phyloP scores from a whole-genome alignment of 2,797 vertebrate species.

The Cichlasoma orientale region DNA sequence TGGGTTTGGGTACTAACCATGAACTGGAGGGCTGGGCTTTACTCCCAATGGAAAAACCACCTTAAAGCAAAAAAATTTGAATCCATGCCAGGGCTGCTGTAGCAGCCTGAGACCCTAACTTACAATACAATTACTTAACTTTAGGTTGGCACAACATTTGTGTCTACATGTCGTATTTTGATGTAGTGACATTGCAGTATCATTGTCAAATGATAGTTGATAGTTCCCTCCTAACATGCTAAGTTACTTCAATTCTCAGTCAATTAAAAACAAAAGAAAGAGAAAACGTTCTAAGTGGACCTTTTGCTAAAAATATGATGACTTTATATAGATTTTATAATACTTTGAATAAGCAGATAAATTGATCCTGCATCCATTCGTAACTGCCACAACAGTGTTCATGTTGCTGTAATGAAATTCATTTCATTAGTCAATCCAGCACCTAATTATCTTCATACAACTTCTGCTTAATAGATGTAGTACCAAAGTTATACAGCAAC shows the following conservation, averaged over 20 bases:
- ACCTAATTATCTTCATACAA: not conserved
- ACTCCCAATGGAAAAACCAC: too few relatives aligned
- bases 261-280: too few relatives aligned
- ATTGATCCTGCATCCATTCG: not conserved
- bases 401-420: not conserved
- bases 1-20: too few relatives aligned
- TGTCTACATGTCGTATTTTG: not conserved
- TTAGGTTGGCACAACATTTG: not conserved
- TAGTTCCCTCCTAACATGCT: not conserved
- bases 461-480: not conserved
- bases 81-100: not conserved
- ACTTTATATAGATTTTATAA: not conserved
- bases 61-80: not conserved
- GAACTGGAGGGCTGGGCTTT: too few relatives aligned
- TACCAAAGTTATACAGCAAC: constrained; percentile 1
- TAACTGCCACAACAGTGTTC: not conserved
- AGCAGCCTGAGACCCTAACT: not conserved
- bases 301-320: not conserved
- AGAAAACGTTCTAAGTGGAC: too few relatives aligned
- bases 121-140: not conserved
- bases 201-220: not conserved
- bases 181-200: not conserved
- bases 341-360: not conserved
- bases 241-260: too few relatives aligned
- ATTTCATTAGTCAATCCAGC: not conserved